These are phyloP conservation scores for Leptinotarsa juncta DNA, from an alignment of 2,888 invertebrate species.

Conservation along the genomic window DNA sequence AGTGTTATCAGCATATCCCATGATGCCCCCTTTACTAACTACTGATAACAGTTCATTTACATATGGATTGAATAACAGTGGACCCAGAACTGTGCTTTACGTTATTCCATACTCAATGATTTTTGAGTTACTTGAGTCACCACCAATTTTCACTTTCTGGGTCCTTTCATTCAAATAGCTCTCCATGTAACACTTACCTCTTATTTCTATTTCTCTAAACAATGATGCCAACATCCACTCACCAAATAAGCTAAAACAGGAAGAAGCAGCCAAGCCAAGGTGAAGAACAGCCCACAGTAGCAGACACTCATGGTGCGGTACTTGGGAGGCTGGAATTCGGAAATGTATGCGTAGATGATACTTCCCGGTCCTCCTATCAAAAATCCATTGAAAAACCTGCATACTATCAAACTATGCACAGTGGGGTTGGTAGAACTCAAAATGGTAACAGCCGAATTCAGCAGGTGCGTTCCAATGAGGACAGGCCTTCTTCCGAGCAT, in stretches of 20 bases:
- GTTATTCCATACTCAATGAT: too few species aligned
- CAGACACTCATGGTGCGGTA: slow-evolving; percentile 72
- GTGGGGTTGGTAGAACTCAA: slow-evolving; percentile 48
- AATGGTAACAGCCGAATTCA: slow-evolving; percentile 68
- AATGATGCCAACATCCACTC: neutral
- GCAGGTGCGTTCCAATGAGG: slow-evolving; percentile 52
- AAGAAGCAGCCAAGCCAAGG: slow-evolving; percentile 73
- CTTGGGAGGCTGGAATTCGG: slow-evolving; percentile 74
- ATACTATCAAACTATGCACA: slow-evolving; percentile 56
- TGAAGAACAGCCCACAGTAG: slow-evolving; percentile 74
- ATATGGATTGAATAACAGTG: too few species aligned
- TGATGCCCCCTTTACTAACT: too few species aligned
- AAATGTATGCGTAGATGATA: slow-evolving; percentile 72
- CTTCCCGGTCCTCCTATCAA: slow-evolving; percentile 55
- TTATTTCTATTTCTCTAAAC: too few species aligned
- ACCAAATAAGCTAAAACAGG: slow-evolving; percentile 65
- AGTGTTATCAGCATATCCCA: too few species aligned
- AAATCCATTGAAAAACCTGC: slow-evolving; percentile 76
- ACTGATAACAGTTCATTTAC: too few species aligned
- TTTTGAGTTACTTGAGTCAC: too few species aligned
- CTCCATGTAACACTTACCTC: too few species aligned
- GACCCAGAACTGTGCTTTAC: too few species aligned
- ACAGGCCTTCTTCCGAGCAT: slow-evolving; percentile 76
- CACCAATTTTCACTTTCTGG: too few species aligned
- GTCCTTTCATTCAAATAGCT: too few species aligned